Evolutionary conservation across 2,797 vertebrate genomes (phyloP).

Genomic region (Notolepis coatsorum): DNA sequence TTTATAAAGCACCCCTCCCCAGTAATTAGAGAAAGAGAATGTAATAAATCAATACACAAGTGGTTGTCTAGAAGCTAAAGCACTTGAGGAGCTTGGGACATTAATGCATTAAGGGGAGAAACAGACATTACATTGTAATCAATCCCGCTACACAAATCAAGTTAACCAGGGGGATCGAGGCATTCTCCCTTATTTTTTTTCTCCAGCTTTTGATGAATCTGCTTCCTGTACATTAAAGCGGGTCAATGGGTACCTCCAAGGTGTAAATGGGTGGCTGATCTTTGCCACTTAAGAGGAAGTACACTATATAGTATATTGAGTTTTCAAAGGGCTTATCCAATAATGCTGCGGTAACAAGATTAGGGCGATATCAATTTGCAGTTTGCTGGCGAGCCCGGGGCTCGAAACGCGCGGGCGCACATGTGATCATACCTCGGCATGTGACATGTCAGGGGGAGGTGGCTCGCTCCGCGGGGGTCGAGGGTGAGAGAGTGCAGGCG

Average conservation of each 20-base stretch:
- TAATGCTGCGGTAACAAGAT: conserved; percentile 56
- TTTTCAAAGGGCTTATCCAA: conserved; percentile 56
- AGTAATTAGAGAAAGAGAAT: conserved; percentile 73
- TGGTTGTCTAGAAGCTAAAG: conserved; percentile 72
- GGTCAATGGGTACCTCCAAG: conserved; percentile 51
- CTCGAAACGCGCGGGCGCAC: conserved; percentile 5
- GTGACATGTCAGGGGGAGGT: conserved; percentile 15
- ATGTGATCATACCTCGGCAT: conserved; percentile 36
- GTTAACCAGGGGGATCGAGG: conserved; percentile 52
- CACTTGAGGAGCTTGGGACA: conserved; percentile 69
- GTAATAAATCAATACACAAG: conserved; percentile 79
- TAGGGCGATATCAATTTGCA: conserved; percentile 33
- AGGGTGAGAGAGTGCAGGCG: not conserved
- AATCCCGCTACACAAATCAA: conserved; percentile 79
- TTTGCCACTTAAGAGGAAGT: conserved; percentile 54
- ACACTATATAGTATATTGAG: conserved; percentile 44
- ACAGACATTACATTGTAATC: conserved; percentile 79
- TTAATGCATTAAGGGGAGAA: conserved; percentile 73
- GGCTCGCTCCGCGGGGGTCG: not conserved
- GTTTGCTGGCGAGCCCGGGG: conserved; percentile 14
- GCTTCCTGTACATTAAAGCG: conserved; percentile 69
- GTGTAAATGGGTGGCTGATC: conserved; percentile 46
- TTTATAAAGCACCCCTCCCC: conserved; percentile 36
- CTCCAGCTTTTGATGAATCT: conserved; percentile 55
- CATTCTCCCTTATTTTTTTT: not conserved